These are phyloP conservation scores for Pterostichus madidus DNA, from an alignment of 2,888 invertebrate species.

Conservation along the genomic window DNA sequence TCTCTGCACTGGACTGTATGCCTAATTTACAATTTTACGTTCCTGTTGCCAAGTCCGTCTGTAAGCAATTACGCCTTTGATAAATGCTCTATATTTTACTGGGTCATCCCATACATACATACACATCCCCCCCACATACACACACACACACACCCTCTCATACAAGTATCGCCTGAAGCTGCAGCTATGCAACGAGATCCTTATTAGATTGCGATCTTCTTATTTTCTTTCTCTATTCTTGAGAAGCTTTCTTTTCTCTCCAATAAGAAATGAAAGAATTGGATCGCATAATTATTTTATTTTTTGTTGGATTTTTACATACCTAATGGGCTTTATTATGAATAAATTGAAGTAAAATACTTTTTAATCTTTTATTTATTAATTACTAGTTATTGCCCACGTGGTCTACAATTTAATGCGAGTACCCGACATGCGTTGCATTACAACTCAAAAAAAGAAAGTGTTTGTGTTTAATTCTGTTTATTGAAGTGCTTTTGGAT, in stretches of 20 bases:
- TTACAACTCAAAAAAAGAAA: no score
- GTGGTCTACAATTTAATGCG: no score
- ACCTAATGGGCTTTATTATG: background rate
- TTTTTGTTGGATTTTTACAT: constrained; percentile 10
- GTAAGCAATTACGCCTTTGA: constrained; percentile 53
- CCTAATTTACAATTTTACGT: constrained; percentile 20
- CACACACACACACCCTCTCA: background rate
- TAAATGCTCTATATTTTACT: constrained; percentile 49
- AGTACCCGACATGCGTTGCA: no score
- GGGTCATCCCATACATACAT: background rate
- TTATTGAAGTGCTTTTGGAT: no score
- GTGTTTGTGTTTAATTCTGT: no score
- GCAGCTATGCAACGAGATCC: constrained; percentile 21
- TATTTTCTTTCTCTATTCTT: background rate
- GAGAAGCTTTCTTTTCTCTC: constrained; percentile 2
- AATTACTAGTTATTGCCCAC: no score
- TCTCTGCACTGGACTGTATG: constrained; percentile 4
- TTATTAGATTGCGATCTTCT: constrained; percentile 41
- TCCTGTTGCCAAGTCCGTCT: constrained; percentile 51
- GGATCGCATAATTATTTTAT: background rate
- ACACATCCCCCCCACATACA: no score
- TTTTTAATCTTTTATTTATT: no score
- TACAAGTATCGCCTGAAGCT: constrained; percentile 2
- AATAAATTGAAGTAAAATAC: background rate
- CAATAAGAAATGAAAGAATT: background rate